Base-by-base conservation (phyloP, 2,888 invertebrate species). In the Phaedon cochleariae region DNA sequence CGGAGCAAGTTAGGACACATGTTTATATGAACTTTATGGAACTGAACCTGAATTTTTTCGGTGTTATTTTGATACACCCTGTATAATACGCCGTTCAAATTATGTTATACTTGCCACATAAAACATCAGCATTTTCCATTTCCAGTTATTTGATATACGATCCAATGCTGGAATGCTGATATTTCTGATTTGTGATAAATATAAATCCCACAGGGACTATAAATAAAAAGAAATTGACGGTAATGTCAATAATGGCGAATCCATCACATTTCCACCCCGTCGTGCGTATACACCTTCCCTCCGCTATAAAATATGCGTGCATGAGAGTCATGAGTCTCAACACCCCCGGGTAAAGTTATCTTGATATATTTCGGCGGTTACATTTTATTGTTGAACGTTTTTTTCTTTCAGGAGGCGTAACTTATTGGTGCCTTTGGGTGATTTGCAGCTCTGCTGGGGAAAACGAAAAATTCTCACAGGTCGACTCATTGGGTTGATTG, bases 221-320 rank as follows among this genome's bases (percentile, higher is more conserved):
- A 61, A 60, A 64, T 60, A 49, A 51, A 49, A 6, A 4, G 20
- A 61, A 57, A 65, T 60, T 41, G 60, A 61, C 61, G 41, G 41
- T 65, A 65, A 61, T 65, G 53, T 57, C 45, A 51, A 57, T 65
- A 65, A 61, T 53, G 48, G 65, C 61, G 29, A 65, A 65, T 65
- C 65, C 58, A 61, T 65, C 57, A 57, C 12, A 18, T 29, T 34
- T 26, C 15, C 1, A 57, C 29, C 29, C 46, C 18, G 18, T 22
- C 12, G 57, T 45, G 17, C 12, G 41, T 45, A 31, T 12, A 18
- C 45, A 41, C 55, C 41, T 55, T 21, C 26, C 31, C 37, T 17
- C 45, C 4, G 29, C 29, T 45, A 45, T 57, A 26, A 57, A 37
- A 26, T 22, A 18, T 55, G 37, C 41, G 21, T 55, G 37, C 41